A percentile compares a stretch with the other conserved stretches of the same genome.
Evolutionary conservation across 2,113 vertebrate genomes (phyloP).

Genomic region (Piprites chloris): DNA sequence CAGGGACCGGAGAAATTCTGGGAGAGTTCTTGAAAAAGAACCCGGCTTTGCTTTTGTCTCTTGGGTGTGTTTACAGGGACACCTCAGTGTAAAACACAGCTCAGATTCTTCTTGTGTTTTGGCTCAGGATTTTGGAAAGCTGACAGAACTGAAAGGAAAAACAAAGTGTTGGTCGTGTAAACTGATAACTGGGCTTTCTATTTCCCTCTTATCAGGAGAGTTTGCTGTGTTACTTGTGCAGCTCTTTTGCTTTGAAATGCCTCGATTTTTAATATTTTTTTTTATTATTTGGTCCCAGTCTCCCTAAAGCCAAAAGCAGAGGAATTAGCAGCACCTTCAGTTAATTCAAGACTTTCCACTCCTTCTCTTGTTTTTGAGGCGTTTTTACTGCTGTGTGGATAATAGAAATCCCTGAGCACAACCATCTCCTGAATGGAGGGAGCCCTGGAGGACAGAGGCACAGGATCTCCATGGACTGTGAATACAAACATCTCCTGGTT

Average conservation of each 20-base stretch:
- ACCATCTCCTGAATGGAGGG: background rate
- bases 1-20: background rate
- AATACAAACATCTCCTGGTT: background rate
- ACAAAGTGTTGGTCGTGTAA: conserved; percentile 33
- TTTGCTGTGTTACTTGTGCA: background rate
- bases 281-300: background rate
- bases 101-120: background rate
- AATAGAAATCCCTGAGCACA: background rate
- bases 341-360: background rate
- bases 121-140: conserved; percentile 36
- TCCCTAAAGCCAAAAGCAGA: background rate
- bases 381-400: background rate
- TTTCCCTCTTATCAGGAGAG: background rate
- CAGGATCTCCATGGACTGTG: background rate
- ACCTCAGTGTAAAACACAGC: background rate
- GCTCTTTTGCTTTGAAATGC: background rate
- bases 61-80: background rate
- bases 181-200: background rate
- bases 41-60: background rate
- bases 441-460: background rate
- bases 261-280: background rate
- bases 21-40: background rate
- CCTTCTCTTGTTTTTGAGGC: background rate
- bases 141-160: conserved; percentile 47
- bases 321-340: background rate